phyloP scores from a whole-genome alignment of 2,113 vertebrate genomes.

The Nansenia antarctica region DNA sequence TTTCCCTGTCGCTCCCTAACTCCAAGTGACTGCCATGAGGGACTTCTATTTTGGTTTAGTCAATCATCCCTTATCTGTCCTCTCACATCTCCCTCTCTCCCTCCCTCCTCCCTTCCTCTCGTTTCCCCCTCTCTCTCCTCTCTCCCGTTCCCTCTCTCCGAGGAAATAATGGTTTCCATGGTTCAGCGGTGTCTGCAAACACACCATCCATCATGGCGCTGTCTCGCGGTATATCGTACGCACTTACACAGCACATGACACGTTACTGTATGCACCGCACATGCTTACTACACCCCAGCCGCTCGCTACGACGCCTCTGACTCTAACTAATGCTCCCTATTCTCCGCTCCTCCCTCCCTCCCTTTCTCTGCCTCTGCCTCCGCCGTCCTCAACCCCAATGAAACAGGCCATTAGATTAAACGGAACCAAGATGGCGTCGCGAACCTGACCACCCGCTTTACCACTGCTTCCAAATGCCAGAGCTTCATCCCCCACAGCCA shows the following conservation, averaged over 20 bases:
- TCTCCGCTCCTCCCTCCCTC: neutral
- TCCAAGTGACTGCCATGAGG: constrained; percentile 44
- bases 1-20: constrained; percentile 50
- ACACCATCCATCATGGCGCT: constrained; percentile 68
- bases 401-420: too few relatives aligned
- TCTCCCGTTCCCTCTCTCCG: constrained; percentile 21
- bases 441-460: too few relatives aligned
- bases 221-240: constrained; percentile 42
- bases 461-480: too few relatives aligned
- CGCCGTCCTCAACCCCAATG: too few relatives aligned
- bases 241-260: constrained; percentile 46
- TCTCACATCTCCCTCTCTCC: constrained; percentile 29
- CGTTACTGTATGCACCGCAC: too few relatives aligned
- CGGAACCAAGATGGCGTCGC: too few relatives aligned
- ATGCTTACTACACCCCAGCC: too few relatives aligned
- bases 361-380: neutral
- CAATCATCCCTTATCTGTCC: constrained; percentile 62
- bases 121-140: neutral
- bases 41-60: constrained; percentile 66
- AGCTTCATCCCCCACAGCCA: too few relatives aligned
- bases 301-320: neutral
- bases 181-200: constrained; percentile 73
- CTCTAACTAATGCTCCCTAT: neutral
- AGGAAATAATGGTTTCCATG: constrained; percentile 75
- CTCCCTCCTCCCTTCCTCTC: too few relatives aligned